Percentiles rank a stretch among this genome's conserved stretches.
Conservation (phyloP, 2,888 invertebrate genomes). For the Octodonta nipae region DNA sequence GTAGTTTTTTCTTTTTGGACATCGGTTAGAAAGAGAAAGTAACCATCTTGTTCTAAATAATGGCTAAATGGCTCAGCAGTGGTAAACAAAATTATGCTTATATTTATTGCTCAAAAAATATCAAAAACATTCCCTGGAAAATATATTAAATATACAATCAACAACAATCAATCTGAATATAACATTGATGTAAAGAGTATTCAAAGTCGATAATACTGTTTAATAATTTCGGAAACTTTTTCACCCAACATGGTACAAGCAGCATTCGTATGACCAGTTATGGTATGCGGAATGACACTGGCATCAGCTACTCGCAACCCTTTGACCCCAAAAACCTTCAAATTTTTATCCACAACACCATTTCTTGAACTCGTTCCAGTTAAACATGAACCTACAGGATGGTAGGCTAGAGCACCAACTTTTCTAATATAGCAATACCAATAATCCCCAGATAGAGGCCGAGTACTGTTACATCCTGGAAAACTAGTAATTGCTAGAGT, state of each 20-base stretch:
- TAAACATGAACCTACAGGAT: slow-evolving; percentile 40
- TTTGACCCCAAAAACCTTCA: slow-evolving; percentile 39
- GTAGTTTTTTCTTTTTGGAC: too few relatives aligned
- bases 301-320: slow-evolving; percentile 41
- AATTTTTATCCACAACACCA: slow-evolving; percentile 41
- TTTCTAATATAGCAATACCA: slow-evolving; percentile 38
- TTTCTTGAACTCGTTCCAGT: slow-evolving; percentile 39
- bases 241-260: slow-evolving; percentile 42
- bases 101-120: too few relatives aligned
- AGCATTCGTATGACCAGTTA: slow-evolving; percentile 40
- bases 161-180: too few relatives aligned
- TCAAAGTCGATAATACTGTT: too few relatives aligned
- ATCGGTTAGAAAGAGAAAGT: too few relatives aligned
- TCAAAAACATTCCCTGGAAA: too few relatives aligned
- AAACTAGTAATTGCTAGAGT: slow-evolving; percentile 31
- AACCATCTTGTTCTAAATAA: too few relatives aligned
- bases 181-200: too few relatives aligned
- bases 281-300: slow-evolving; percentile 40
- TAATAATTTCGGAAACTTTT: slow-evolving; percentile 22
- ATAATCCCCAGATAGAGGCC: slow-evolving; percentile 35
- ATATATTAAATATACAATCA: too few relatives aligned
- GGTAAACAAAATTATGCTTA: too few relatives aligned
- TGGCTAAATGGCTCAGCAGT: too few relatives aligned
- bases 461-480: slow-evolving; percentile 29
- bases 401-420: slow-evolving; percentile 35